A percentile compares a stretch with the other conserved stretches of the same genome.
Conservation (phyloP, 2,888 invertebrate species). For the Mylabris sibirica region DNA sequence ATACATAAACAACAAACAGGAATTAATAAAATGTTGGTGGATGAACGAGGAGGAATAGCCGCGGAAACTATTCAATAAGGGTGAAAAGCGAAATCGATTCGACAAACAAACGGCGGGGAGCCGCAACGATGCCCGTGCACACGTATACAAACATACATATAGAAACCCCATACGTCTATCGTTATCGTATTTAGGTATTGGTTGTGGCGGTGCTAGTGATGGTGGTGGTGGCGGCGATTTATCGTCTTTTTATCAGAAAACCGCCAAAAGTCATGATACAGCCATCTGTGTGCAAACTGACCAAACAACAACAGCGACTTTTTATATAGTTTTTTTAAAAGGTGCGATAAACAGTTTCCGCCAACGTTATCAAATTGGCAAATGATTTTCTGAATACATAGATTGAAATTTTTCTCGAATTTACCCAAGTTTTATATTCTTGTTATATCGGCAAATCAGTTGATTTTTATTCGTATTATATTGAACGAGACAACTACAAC, state of each 20-base stretch:
- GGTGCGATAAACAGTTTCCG: slow-evolving; percentile 40
- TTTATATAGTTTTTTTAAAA: slow-evolving; percentile 38
- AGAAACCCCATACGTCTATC: not conserved
- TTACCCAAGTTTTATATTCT: not conserved
- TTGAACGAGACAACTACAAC: not conserved
- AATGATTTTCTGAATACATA: not conserved
- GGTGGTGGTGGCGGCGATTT: slow-evolving; percentile 16
- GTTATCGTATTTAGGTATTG: slow-evolving; percentile 2
- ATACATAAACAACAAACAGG: slow-evolving; percentile 21
- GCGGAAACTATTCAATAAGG: slow-evolving; percentile 44
- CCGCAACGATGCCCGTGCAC: slow-evolving; percentile 25
- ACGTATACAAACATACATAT: slow-evolving; percentile 18
- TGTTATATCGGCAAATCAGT: not conserved
- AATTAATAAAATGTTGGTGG: slow-evolving; percentile 43
- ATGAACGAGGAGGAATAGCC: slow-evolving; percentile 40
- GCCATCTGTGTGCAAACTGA: slow-evolving; percentile 59
- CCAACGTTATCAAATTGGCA: slow-evolving; percentile 16
- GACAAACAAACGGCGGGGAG: slow-evolving; percentile 41
- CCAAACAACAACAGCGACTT: slow-evolving; percentile 53
- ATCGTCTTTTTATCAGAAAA: slow-evolving; percentile 36
- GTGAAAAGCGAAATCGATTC: slow-evolving; percentile 46
- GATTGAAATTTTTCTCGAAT: too few species aligned
- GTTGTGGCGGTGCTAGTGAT: slow-evolving; percentile 10
- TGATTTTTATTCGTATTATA: not conserved
- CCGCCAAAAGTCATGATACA: slow-evolving; percentile 51